Base-by-base conservation (phyloP, 1,140 invertebrate species). In the Calephelis nemesis region DNA sequence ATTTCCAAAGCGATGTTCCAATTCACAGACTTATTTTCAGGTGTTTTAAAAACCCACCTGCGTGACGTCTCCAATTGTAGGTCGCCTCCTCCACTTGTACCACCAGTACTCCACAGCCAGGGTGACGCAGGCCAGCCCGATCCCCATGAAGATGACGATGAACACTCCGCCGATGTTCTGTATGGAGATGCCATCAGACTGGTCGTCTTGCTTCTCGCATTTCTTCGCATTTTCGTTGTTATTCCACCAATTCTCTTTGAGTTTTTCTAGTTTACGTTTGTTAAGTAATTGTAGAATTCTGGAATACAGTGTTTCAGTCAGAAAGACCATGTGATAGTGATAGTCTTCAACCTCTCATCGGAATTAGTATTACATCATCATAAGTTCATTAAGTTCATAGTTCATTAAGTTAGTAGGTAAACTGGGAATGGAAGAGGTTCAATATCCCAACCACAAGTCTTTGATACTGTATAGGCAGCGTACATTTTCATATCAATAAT, bases 131-230 rank as follows among this genome's bases (percentile, higher is more conserved):
- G 98, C 97, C 77, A 98, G 92, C 0, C 96, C 96, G 52, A 99
- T 98, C 0, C 98, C 98, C 63, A 98, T 97, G 76, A 98, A 97
- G 73, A 99, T 98, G 0, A 98, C 97, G 58, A 99, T 98, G 81
- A 99, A 99, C 0, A 99, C 98, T 0, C 98, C 98, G 50, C 98
- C 98, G 71, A 99, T 99, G 84, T 99, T 99, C 75, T 98, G 95
- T 73, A 99, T 99, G 68, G 97, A 98, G 78, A 99, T 99, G 48
- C 98, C 98, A 77, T 98, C 98, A 12, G 96, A 97, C 86, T 99
- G 97, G 83, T 98, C 96, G 67, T 98, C 97, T 54, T 96, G 94
- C 77, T 97, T 96, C 50, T 98, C 96, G 85, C 98, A 99, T 39
- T 95, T 93, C 76, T 95, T 94, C 49, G 94, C 94, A 0, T 95